These are phyloP conservation scores for Eulithis testata DNA, from an alignment of 2,888 invertebrate species.

Conservation along the genomic window DNA sequence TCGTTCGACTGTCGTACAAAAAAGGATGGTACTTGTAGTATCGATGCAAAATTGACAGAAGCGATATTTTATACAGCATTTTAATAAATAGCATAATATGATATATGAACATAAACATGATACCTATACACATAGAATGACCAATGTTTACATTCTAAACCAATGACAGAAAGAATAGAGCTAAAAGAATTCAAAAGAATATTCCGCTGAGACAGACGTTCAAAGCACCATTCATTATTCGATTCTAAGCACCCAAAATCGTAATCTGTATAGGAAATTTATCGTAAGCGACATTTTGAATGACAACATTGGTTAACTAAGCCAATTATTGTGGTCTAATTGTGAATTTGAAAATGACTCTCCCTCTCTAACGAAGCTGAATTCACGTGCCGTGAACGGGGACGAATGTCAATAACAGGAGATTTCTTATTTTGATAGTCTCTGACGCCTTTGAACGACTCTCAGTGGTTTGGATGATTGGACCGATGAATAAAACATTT, in stretches of 20 bases:
- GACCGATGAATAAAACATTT: conserved; percentile 80
- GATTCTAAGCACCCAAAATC: conserved; percentile 40
- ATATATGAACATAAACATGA: no score
- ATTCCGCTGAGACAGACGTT: conserved; percentile 6
- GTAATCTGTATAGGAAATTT: conserved; percentile 37
- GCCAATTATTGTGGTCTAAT: conserved; percentile 67
- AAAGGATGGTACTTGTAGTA: neutral
- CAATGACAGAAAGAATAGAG: neutral
- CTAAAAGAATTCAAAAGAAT: conserved; percentile 1
- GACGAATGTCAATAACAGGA: conserved; percentile 44
- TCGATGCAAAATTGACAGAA: no score
- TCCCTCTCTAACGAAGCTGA: conserved; percentile 44
- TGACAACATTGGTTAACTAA: conserved; percentile 73
- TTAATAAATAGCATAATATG: no score
- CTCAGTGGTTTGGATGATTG: conserved; percentile 76
- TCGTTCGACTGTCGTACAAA: conserved; percentile 2
- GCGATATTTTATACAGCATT: no score
- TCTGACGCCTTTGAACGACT: conserved; percentile 75
- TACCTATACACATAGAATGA: no score
- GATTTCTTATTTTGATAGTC: conserved; percentile 66
- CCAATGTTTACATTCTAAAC: no score
- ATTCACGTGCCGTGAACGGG: conserved; percentile 42
- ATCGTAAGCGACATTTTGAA: conserved; percentile 51
- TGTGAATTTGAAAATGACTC: conserved; percentile 50
- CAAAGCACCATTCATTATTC: conserved; percentile 44